Base-by-base conservation (phyloP, 2,797 vertebrate genomes). In the Taenioides sp. region DNA sequence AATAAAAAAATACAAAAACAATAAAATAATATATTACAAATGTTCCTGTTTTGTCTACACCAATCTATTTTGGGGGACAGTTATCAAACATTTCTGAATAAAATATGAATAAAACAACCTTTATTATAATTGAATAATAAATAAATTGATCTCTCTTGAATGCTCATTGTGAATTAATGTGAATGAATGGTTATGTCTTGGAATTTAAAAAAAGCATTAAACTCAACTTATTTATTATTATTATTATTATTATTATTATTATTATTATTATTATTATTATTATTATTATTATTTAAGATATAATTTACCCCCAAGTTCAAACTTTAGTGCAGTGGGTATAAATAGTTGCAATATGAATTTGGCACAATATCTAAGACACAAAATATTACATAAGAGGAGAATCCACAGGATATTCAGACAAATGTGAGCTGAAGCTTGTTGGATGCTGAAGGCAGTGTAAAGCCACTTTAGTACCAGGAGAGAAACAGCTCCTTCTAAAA, bases 361-460 rank as follows among this genome's bases (percentile, higher is more conserved):
- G 23, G 10, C 37, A 61, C 18, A 73, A 23, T 43, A 64, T 64
- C 2, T 73, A 37, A 55, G 72, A 75, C n/a, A 28, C 10, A n/a
- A 14, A 72, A 49, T 11, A 59, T 80, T 83, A 75, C 63, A 22
- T 72, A 79, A 78, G 64, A 52, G 25, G 25, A 17, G 20, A 67
- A 43, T 25, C n/a, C 7, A 28, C 49, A 17, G 67, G 70, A 72
- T 49, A 71, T 76, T 78, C 67, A 77, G 70, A 78, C 60, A 72
- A 69, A 79, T 83, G 75, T 75, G 40, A 61, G 64, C n/a, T 77
- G 76, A 76, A 71, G 67, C 78, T 27, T 76, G 74, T 68, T 40
- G 78, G 37, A 59, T 59, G 79, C 72, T 82, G 70, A 70, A 70
- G 72, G 75, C 72, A 6, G 25, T 59, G 20, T 59, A 23, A 74